These are phyloP conservation scores for Rallus limicola DNA, from an alignment of 2,113 vertebrate genomes.

Conservation along the genomic window DNA sequence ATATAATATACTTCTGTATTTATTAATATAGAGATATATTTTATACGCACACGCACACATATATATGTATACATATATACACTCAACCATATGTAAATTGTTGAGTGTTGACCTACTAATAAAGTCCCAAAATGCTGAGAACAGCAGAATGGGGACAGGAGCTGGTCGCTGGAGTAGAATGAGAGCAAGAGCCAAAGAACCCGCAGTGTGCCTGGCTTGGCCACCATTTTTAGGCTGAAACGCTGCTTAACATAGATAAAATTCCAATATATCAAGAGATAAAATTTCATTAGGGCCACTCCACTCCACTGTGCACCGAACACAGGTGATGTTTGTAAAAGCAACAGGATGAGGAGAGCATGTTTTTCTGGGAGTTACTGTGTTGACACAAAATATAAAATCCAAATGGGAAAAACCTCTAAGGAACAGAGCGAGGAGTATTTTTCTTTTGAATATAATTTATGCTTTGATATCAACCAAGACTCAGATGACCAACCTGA, in stretches of 20 bases:
- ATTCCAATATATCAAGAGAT: not conserved
- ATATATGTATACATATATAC: not conserved
- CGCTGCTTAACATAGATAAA: not conserved
- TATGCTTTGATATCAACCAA: not conserved
- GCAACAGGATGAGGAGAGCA: rapidly evolving
- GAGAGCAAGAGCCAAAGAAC: not conserved
- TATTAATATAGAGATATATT: too few species aligned
- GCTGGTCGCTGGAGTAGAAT: not conserved
- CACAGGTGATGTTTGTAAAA: not conserved
- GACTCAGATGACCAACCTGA: not conserved
- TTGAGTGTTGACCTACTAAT: not conserved
- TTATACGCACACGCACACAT: too few species aligned
- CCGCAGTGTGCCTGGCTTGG: rapidly evolving
- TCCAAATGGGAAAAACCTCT: not conserved
- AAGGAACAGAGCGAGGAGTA: not conserved
- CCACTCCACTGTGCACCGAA: not conserved
- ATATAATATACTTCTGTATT: too few species aligned
- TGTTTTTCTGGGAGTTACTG: not conserved
- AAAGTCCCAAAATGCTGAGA: not conserved
- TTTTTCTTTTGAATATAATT: not conserved
- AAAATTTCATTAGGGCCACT: not conserved
- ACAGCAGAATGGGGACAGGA: not conserved
- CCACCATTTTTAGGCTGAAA: not conserved
- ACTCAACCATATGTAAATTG: not conserved
- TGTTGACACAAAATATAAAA: not conserved